Evolutionary conservation across 1,140 invertebrate species (phyloP).

Genomic region (Cherax quadricarinatus): DNA sequence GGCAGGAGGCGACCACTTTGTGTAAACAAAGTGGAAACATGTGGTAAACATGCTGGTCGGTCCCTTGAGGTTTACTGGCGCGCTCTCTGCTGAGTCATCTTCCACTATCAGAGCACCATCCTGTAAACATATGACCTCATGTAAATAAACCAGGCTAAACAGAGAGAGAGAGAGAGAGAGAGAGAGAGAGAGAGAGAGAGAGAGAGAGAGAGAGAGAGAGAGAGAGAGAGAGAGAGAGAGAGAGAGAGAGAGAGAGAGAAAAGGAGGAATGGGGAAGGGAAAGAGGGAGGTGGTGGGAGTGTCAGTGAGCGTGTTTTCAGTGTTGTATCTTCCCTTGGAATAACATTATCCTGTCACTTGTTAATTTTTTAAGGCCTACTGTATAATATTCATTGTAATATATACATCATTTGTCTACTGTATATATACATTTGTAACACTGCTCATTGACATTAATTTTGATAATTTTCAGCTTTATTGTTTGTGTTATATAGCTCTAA

Average conservation of each 20-base stretch:
- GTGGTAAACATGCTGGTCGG: neutral
- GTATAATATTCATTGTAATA: neutral
- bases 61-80: neutral
- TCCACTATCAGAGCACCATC: too few species aligned
- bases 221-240: constrained; percentile 25
- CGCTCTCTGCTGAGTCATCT: neutral
- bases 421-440: too few species aligned
- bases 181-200: constrained; percentile 19
- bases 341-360: too few species aligned
- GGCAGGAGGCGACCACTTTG: neutral
- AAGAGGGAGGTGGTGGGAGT: neutral
- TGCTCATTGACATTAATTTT: too few species aligned
- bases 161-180: neutral
- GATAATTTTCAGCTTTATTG: too few species aligned
- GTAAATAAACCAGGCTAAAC: neutral
- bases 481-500: neutral
- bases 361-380: neutral
- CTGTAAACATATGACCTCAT: too few species aligned
- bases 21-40: neutral
- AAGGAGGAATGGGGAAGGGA: neutral
- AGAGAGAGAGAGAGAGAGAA: constrained; percentile 34
- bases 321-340: too few species aligned
- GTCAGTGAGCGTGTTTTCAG: too few species aligned
- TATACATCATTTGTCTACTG: too few species aligned
- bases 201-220: constrained; percentile 31